A percentile compares a stretch with the other conserved stretches of the same genome.
phyloP scores from a whole-genome alignment of 2,113 vertebrate species.

The Halichoeres trimaculatus region DNA sequence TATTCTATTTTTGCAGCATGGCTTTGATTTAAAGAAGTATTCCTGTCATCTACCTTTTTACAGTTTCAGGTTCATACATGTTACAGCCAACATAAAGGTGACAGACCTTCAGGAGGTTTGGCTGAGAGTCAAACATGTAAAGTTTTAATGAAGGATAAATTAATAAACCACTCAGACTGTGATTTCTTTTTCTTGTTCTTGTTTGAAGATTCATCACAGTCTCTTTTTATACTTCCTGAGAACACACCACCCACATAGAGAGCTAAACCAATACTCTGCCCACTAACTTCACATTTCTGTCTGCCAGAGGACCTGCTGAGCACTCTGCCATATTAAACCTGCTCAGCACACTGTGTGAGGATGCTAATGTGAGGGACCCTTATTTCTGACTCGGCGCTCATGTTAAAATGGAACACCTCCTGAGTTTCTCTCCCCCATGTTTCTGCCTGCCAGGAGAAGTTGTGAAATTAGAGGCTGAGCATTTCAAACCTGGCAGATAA shows the following conservation, averaged over 20 bases:
- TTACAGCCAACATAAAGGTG: no score
- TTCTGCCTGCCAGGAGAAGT: slow-evolving; percentile 49
- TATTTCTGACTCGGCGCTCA: slow-evolving; percentile 58
- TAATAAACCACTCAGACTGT: background rate
- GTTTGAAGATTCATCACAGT: slow-evolving; percentile 15
- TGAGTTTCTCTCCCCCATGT: slow-evolving; percentile 36
- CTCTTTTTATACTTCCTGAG: slow-evolving; percentile 19
- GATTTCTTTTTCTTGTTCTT: slow-evolving; percentile 2
- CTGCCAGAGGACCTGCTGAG: slow-evolving; percentile 41
- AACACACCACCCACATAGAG: slow-evolving; percentile 47
- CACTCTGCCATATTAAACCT: slow-evolving; percentile 45
- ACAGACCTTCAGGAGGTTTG: no score
- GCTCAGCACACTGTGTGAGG: slow-evolving; percentile 27
- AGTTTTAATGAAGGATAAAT: background rate
- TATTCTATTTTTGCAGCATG: no score
- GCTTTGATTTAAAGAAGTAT: no score
- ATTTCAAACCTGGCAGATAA: slow-evolving; percentile 63
- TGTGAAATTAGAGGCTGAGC: slow-evolving; percentile 41
- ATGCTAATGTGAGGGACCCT: slow-evolving; percentile 43
- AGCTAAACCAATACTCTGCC: slow-evolving; percentile 21
- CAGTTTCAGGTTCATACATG: no score
- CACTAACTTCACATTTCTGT: slow-evolving; percentile 24
- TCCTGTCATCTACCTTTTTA: no score
- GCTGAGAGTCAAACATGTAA: no score
- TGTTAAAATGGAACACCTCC: slow-evolving; percentile 74